These are phyloP conservation scores for Anabas testudineus DNA, from an alignment of 2,797 vertebrate species.

Conservation along the genomic window DNA sequence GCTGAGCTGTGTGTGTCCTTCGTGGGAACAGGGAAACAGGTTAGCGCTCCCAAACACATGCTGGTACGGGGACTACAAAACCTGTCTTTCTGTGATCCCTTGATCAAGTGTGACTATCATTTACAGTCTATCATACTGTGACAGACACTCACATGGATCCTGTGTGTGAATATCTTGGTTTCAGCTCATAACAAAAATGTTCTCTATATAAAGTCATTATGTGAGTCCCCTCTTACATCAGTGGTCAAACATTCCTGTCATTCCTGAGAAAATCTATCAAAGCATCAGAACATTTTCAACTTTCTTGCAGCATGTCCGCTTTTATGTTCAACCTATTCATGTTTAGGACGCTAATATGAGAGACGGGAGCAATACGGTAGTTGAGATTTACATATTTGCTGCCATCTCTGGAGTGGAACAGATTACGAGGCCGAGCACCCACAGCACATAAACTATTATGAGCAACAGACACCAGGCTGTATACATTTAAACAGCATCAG, in stretches of 20 bases:
- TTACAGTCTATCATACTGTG: slow-evolving; percentile 25
- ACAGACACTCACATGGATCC: slow-evolving; percentile 9
- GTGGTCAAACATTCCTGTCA: slow-evolving; percentile 44
- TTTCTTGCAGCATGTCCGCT: background rate
- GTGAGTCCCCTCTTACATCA: slow-evolving; percentile 1
- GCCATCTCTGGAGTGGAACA: background rate
- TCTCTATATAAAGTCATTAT: slow-evolving; percentile 3
- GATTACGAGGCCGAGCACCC: slow-evolving; percentile 6
- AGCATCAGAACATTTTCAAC: background rate
- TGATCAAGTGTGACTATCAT: slow-evolving; percentile 41
- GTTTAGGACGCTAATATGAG: background rate
- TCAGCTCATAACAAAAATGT: slow-evolving; percentile 1
- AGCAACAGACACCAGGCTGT: slow-evolving; percentile 5
- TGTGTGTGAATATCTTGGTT: background rate
- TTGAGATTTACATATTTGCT: background rate
- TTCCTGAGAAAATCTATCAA: slow-evolving; percentile 21
- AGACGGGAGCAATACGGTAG: background rate
- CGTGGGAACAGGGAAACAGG: slow-evolving; percentile 22
- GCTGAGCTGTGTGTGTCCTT: slow-evolving; percentile 54
- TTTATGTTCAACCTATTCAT: slow-evolving; percentile 5
- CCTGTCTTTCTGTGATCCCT: background rate
- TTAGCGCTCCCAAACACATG: slow-evolving; percentile 33
- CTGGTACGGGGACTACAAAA: slow-evolving; percentile 4
- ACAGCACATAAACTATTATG: slow-evolving; percentile 9
- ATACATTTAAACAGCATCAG: background rate